Percentiles rank a stretch among this genome's conserved stretches.
Conservation (phyloP, 2,797 vertebrate genomes). For the Prunella strophiata region DNA sequence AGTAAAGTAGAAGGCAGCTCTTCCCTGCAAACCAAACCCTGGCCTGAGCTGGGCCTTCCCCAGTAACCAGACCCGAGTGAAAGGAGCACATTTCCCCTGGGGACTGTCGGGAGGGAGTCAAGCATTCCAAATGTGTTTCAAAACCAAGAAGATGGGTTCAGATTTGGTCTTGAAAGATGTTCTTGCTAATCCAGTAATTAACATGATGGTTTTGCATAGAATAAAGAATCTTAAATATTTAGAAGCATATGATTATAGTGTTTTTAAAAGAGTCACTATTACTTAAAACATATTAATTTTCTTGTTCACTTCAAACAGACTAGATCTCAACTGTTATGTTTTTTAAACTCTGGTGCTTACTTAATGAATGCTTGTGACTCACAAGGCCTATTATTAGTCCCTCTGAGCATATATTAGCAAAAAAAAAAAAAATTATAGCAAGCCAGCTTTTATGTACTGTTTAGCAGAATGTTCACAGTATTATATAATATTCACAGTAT, state of each 20-base stretch:
- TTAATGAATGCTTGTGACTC: conserved; percentile 64
- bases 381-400: conserved; percentile 59
- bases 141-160: conserved; percentile 16
- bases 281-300: conserved; percentile 6
- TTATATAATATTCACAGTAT: conserved; percentile 1
- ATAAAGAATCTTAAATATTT: conserved; percentile 41
- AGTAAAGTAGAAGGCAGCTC: not conserved
- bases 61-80: not conserved
- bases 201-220: not conserved
- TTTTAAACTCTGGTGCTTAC: conserved; percentile 32
- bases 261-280: not conserved
- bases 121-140: conserved; percentile 28
- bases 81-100: not conserved
- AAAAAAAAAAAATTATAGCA: conserved; percentile 24
- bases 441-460: conserved; percentile 24
- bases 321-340: conserved; percentile 3
- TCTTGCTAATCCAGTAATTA: conserved; percentile 43
- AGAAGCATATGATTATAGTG: not conserved
- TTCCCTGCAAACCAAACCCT: not conserved
- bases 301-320: conserved; percentile 30
- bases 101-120: not conserved
- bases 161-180: not conserved
- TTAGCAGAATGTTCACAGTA: conserved; percentile 34
- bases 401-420: conserved; percentile 18
- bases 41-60: not conserved